These are phyloP conservation scores for Protosalanx chinensis DNA, from an alignment of 2,797 vertebrate species.

Conservation along the genomic window DNA sequence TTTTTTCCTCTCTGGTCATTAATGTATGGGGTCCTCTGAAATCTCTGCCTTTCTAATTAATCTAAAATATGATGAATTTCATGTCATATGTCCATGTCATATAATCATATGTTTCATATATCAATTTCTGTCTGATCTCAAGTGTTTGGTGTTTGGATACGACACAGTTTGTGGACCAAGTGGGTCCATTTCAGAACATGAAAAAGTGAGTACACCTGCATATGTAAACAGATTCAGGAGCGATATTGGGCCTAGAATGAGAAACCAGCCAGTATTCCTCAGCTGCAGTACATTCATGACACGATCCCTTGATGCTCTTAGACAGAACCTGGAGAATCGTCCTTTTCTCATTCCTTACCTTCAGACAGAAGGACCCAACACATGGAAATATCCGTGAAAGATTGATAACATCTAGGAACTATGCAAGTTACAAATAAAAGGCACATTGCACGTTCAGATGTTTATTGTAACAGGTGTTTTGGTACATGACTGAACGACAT, in stretches of 20 bases:
- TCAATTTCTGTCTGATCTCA: too few relatives aligned
- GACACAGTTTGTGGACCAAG: too few relatives aligned
- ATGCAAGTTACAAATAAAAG: not conserved
- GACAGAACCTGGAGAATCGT: not conserved
- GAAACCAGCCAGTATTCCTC: not conserved
- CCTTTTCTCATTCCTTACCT: not conserved
- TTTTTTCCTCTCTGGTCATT: too few relatives aligned
- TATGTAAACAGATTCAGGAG: not conserved
- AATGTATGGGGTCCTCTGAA: too few relatives aligned
- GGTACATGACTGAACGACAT: not conserved
- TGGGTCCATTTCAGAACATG: not conserved
- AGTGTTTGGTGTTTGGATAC: too few relatives aligned
- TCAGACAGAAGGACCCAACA: not conserved
- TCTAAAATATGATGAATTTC: too few relatives aligned
- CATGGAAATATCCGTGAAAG: not conserved
- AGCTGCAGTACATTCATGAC: not conserved
- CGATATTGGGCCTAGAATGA: not conserved
- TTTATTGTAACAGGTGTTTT: not conserved
- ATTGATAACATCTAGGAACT: not conserved
- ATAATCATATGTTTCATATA: too few relatives aligned
- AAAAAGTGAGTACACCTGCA: not conserved
- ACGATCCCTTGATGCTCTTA: not conserved
- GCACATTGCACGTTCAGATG: not conserved
- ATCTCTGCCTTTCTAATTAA: not conserved
- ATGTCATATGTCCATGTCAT: too few relatives aligned